Conservation (phyloP, 2,888 invertebrate species). For the Tachystola acroxantha region DNA sequence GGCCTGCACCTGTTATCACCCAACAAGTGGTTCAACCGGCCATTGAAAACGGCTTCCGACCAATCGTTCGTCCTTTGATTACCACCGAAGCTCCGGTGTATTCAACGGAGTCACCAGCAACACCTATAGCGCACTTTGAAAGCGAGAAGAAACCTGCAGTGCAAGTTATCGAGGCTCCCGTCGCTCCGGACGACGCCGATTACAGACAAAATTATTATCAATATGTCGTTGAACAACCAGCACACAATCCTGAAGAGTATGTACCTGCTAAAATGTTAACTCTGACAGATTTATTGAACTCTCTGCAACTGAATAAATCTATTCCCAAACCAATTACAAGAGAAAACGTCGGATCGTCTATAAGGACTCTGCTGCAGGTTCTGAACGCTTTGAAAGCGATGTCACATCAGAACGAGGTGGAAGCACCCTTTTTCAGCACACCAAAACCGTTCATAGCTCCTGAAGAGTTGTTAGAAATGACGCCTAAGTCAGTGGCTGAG, state of each 20-base stretch:
- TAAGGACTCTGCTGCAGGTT: constrained; percentile 86
- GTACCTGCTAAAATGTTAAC: constrained; percentile 37
- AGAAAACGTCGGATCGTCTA: constrained; percentile 88
- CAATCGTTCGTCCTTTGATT: constrained; percentile 37
- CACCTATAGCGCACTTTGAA: constrained; percentile 23
- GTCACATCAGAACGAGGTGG: constrained; percentile 55
- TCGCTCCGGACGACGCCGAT: constrained; percentile 24
- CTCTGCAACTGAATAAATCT: constrained; percentile 85
- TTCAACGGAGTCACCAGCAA: constrained; percentile 27
- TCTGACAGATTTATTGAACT: constrained; percentile 80
- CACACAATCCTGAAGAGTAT: constrained; percentile 23
- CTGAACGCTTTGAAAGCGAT: constrained; percentile 81
- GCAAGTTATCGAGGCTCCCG: constrained; percentile 27
- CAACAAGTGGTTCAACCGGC: constrained; percentile 46
- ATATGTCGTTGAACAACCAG: constrained; percentile 36
- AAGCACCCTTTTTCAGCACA: constrained; percentile 47
- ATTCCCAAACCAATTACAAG: constrained; percentile 86
- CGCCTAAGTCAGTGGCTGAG: constrained; percentile 37
- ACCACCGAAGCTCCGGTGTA: constrained; percentile 37
- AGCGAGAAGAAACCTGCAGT: constrained; percentile 31
- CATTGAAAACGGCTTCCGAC: constrained; percentile 59
- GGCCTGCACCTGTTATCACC: constrained; percentile 22
- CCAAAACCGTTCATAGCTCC: constrained; percentile 55
- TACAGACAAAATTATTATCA: constrained; percentile 46
- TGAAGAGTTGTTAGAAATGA: constrained; percentile 29